Evolutionary conservation across 2,888 invertebrate genomes (phyloP).

Genomic region (Tolmerus cingulatus): DNA sequence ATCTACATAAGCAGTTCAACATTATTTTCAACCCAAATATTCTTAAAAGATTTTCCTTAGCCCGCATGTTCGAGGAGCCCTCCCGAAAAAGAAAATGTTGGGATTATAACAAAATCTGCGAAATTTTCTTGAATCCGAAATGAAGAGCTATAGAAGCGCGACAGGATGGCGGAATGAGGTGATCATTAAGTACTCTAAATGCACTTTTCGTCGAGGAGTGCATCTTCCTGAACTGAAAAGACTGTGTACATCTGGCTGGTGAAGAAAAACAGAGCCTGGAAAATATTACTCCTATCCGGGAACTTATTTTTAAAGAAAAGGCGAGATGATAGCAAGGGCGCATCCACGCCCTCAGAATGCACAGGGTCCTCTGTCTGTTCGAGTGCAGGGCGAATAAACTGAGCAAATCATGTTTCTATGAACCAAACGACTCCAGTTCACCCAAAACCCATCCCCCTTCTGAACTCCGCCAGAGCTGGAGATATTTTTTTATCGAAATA

Average conservation of each 20-base stretch:
- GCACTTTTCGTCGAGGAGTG: background rate
- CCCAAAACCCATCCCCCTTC: background rate
- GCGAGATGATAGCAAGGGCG: background rate
- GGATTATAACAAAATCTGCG: conserved; percentile 16
- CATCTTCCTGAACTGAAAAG: background rate
- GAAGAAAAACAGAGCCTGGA: conserved; percentile 1
- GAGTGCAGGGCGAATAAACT: background rate
- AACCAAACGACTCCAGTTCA: background rate
- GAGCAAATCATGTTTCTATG: conserved; percentile 1
- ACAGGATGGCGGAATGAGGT: conserved; percentile 9
- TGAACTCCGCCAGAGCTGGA: background rate
- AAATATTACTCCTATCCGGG: conserved; percentile 25
- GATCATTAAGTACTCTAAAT: conserved; percentile 34
- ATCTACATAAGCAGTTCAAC: background rate
- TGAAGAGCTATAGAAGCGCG: background rate
- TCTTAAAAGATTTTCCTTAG: background rate
- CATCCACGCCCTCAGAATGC: background rate
- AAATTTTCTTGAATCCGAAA: conserved; percentile 34
- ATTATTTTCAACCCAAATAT: conserved; percentile 5
- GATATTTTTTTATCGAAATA: conserved; percentile 28
- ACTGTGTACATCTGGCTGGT: background rate
- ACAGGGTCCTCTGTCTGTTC: background rate
- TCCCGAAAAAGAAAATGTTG: background rate
- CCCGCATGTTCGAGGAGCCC: conserved; percentile 16
- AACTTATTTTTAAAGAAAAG: background rate